Base-by-base conservation (phyloP, 2,797 vertebrate genomes). In the Cryptoprocta ferox region DNA sequence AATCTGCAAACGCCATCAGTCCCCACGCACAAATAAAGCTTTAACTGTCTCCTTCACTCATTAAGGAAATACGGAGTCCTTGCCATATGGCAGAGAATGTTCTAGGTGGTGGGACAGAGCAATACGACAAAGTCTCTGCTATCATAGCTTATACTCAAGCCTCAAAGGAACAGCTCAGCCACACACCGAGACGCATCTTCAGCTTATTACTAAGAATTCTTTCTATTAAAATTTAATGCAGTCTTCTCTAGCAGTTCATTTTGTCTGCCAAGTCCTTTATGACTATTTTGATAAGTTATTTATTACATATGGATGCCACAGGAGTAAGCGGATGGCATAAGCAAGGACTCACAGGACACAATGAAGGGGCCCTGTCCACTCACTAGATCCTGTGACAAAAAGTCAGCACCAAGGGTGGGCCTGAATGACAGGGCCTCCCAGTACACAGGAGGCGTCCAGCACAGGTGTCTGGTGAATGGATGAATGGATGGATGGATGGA, bases 241-340 rank as follows among this genome's bases (percentile, higher is more conserved):
- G 71, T 93, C 79, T 94, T 91, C 53, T 83, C 94, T 10, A 39
- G 42, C 89, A 85, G 93, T 93, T 90, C 83, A 76, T 88, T 78
- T 61, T 71, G 56, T 85, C 94, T 90, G 84, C 83, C 89, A 82
- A 96, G 83, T 93, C 93, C 83, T 94, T 89, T 79, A 95, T 83
- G 85, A 85, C 85, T 80, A n/a, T 91, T 95, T 75, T 94, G 91
- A 82, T 95, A 76, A 94, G 87, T 96, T 93, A 87, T 70, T 91
- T 96, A 86, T 76, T 89, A 85, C 80, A 24, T 48, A 26, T 7
- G 68, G 50, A 70, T 78, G 48, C 70, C 83, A 71, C 76, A 18
- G 71, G 39, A 61, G 45, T 39, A 96, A 95, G 76, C 18, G 15
- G 24, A 42, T 26, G 32, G 26, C 83, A 68, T 66, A 73, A 73